These are phyloP conservation scores for Trematomus bernacchii DNA, from an alignment of 2,797 vertebrate species.

Conservation along the genomic window DNA sequence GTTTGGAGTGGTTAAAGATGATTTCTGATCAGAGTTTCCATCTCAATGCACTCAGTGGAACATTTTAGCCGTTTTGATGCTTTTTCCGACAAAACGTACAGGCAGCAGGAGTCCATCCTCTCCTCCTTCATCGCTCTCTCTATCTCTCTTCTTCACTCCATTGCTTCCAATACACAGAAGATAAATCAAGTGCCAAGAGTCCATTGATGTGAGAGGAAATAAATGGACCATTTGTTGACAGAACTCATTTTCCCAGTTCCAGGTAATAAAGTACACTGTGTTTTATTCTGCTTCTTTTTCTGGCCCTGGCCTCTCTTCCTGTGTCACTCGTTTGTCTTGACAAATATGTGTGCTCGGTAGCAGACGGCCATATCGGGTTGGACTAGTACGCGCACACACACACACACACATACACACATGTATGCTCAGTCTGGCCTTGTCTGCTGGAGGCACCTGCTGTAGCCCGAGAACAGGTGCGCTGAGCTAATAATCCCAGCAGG, in stretches of 20 bases:
- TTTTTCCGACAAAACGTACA: conserved; percentile 15
- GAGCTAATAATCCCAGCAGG: conserved; percentile 50
- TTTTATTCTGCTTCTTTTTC: conserved; percentile 9
- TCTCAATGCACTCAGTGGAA: conserved; percentile 3
- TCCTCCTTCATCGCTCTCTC: conserved; percentile 21
- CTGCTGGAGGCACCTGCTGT: conserved; percentile 38
- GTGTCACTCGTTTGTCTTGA: conserved; percentile 72
- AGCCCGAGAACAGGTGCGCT: conserved; percentile 49
- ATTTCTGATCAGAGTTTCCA: conserved; percentile 9
- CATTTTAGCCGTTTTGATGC: conserved; percentile 9
- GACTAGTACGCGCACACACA: background rate
- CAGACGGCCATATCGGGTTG: conserved; percentile 52
- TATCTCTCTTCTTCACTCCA: conserved; percentile 59
- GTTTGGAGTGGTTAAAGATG: background rate
- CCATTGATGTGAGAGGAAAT: conserved; percentile 78
- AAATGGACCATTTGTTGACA: conserved; percentile 79
- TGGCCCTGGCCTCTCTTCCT: conserved; percentile 39
- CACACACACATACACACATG: conserved; percentile 14
- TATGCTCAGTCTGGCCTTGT: conserved; percentile 13
- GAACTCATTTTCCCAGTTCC: conserved; percentile 81
- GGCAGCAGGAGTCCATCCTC: conserved; percentile 44
- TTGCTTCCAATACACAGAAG: conserved; percentile 69
- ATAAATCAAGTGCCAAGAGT: conserved; percentile 79
- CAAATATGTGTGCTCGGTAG: conserved; percentile 70
- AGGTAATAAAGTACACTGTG: conserved; percentile 77